These are phyloP conservation scores for Pseudopipra pipra DNA, from an alignment of 2,113 vertebrate species.

Conservation along the genomic window DNA sequence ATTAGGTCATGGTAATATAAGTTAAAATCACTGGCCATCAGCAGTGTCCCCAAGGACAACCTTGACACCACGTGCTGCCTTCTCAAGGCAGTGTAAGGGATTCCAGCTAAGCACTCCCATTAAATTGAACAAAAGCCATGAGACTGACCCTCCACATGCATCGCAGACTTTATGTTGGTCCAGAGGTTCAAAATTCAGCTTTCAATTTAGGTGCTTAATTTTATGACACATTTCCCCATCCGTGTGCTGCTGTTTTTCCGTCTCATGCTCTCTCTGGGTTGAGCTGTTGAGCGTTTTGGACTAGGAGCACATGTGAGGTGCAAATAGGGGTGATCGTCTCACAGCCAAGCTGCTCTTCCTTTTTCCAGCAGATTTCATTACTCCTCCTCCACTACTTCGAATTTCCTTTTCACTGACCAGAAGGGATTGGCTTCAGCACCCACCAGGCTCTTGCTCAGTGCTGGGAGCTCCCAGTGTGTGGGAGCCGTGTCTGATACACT, in stretches of 20 bases:
- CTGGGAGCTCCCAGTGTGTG: neutral
- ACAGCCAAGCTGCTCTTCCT: neutral
- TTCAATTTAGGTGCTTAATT: neutral
- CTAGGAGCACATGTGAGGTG: neutral
- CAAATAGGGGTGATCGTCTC: neutral
- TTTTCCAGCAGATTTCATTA: neutral
- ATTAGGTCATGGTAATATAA: neutral
- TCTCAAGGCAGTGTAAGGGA: neutral
- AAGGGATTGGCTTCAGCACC: neutral
- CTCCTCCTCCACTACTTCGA: neutral
- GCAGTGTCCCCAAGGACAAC: neutral
- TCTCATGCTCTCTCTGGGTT: neutral
- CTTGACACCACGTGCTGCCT: neutral
- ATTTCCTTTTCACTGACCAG: neutral
- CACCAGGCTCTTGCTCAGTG: neutral
- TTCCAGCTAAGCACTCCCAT: neutral
- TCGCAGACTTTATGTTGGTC: neutral
- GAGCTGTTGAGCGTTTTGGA: neutral
- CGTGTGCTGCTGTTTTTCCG: neutral
- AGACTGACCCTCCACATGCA: neutral
- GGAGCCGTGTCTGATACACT: neutral
- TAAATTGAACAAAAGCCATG: neutral
- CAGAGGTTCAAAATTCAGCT: neutral
- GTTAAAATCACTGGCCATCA: neutral
- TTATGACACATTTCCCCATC: neutral